Evolutionary conservation across 2,888 invertebrate species (phyloP).

Genomic region (Nebria brevicollis): DNA sequence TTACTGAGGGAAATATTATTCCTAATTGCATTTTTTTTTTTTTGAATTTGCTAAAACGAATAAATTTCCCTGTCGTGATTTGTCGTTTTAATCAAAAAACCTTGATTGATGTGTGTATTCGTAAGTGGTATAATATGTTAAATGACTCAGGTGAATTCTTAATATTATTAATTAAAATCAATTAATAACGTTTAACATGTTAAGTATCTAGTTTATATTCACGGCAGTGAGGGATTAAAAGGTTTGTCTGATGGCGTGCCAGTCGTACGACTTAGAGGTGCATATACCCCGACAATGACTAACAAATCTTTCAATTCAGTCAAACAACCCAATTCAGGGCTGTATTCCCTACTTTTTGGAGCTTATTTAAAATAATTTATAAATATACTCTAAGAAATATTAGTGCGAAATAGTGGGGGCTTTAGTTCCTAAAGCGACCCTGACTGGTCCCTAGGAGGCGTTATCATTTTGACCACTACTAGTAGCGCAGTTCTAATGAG

Average conservation of each 20-base stretch:
- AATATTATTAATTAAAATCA: conserved; percentile 1
- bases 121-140: not conserved
- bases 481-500: not conserved
- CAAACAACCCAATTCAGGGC: not conserved
- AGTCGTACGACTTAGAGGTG: not conserved
- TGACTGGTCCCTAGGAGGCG: not conserved
- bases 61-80: not conserved
- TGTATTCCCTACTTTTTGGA: not conserved
- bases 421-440: not conserved
- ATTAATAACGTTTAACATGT: not conserved
- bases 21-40: too few species aligned
- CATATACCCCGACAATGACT: not conserved
- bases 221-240: not conserved
- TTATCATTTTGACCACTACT: not conserved
- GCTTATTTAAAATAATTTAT: too few species aligned
- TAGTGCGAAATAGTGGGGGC: too few species aligned
- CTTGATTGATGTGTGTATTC: not conserved
- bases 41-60: too few species aligned
- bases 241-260: not conserved
- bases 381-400: too few species aligned
- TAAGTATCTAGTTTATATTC: conserved; percentile 1
- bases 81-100: not conserved
- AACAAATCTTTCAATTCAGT: not conserved
- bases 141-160: not conserved
- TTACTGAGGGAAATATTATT: too few species aligned